Evolutionary conservation across 2,113 vertebrate species (phyloP).

Genomic region (Lanius collurio): DNA sequence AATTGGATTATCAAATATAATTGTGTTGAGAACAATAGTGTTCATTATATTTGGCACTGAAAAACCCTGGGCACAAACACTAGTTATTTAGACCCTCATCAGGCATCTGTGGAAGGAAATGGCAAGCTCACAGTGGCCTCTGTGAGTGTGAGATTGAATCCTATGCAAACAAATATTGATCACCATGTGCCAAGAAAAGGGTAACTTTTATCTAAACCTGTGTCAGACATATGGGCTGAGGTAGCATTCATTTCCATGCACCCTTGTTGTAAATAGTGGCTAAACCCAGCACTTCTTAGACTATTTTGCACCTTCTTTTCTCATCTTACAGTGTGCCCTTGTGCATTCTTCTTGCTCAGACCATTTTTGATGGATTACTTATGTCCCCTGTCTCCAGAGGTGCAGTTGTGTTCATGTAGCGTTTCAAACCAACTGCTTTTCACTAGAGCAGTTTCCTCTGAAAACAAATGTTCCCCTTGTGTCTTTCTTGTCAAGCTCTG

Average conservation of each 20-base stretch:
- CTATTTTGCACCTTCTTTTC: background rate
- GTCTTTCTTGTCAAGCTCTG: background rate
- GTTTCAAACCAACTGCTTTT: background rate
- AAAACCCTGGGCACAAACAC: constrained; percentile 8
- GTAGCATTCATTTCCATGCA: background rate
- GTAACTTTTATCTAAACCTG: background rate
- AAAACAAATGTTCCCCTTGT: constrained; percentile 16
- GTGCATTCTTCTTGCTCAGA: background rate
- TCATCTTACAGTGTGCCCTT: background rate
- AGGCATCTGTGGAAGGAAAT: constrained; percentile 21
- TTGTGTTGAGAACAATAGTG: constrained; percentile 52
- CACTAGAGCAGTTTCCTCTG: background rate
- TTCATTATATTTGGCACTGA: constrained; percentile 45
- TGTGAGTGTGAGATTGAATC: constrained; percentile 23
- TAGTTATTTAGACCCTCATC: background rate
- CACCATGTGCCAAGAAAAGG: background rate
- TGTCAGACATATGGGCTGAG: background rate
- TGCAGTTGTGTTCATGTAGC: background rate
- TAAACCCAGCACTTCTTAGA: background rate
- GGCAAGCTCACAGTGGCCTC: constrained; percentile 1
- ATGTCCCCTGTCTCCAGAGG: background rate
- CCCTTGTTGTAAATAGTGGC: background rate
- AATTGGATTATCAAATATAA: constrained; percentile 43
- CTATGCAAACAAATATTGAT: background rate
- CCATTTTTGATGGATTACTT: background rate